Base-by-base conservation (phyloP, 2,888 invertebrate genomes). In the Melikaiella ostensackeni region DNA sequence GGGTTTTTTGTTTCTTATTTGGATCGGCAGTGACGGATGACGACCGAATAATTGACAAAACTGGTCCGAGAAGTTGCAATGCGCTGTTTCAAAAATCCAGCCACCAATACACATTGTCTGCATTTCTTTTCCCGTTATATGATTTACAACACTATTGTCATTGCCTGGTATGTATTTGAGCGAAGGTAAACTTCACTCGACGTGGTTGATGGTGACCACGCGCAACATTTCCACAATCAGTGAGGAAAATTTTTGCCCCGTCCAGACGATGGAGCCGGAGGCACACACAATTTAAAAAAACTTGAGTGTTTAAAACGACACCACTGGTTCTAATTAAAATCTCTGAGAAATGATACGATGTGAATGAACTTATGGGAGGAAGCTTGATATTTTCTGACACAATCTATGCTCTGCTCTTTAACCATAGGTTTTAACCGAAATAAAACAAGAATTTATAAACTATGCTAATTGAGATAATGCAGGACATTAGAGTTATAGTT, bases 41-140 rank as follows among this genome's bases (percentile, higher is more conserved):
- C 57, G 74, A 80, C 64, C 38, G 76, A 75, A 55, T 70, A 70
- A 70, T 70, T 70, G 50, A 70, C 33, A 74, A 74, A 76, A 78
- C 75, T 73, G 75, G 61, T 38, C 79, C 84, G 84, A 76, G 75
- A 82, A 80, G 80, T 81, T 77, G 82, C 78, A 83, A 85, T 85
- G 88, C 87, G 88, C 88, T 85, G 88, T 87, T 86, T 86, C 86
- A 80, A 84, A 87, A 86, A 89, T 90, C 90, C 88, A 93, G 93
- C 93, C 93, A 93, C 93, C 93, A 93, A 92, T 93, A 93, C 94
- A 94, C 93, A 94, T 94, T 94, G 94, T 93, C 93, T 94, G 93
- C 93, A 93, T 93, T 91, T 91, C 79, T 86, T 86, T 82, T 82
- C 86, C 84, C 84, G 83, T 64, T 80, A 76, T 77, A 27, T 30